Percentiles rank a stretch among this genome's conserved stretches.
These are phyloP conservation scores for Centrocercus urophasianus DNA, from an alignment of 2,113 vertebrate species.

Conservation along the genomic window DNA sequence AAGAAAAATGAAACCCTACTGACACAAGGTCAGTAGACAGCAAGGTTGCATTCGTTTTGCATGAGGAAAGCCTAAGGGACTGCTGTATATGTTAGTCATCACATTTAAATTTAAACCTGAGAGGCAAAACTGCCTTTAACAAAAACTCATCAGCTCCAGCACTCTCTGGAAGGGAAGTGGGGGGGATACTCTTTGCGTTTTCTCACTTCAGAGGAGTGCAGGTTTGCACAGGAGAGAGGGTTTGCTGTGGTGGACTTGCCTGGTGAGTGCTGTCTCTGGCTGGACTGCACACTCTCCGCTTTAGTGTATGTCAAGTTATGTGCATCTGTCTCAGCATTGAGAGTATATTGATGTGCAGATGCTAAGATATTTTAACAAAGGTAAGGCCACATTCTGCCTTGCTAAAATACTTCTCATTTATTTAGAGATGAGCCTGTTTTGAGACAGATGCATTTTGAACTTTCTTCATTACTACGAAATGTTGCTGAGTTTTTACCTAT, in stretches of 20 bases:
- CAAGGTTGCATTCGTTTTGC: constrained; percentile 25
- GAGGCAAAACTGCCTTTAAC: constrained; percentile 9
- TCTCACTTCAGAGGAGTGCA: not conserved
- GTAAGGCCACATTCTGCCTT: not conserved
- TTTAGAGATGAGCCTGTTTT: not conserved
- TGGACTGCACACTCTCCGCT: not conserved
- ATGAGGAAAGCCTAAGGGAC: constrained; percentile 37
- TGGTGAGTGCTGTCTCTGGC: not conserved
- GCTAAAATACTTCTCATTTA: not conserved
- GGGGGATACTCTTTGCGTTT: not conserved
- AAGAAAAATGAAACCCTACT: constrained; percentile 22
- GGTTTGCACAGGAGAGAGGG: not conserved
- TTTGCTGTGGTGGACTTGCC: not conserved
- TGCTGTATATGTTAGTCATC: constrained; percentile 43
- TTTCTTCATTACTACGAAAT: not conserved
- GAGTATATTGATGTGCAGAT: not conserved
- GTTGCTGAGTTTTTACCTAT: not conserved
- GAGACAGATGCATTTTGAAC: fast-evolving
- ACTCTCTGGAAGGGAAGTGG: not conserved
- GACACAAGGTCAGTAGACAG: not conserved
- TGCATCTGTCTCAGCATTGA: not conserved
- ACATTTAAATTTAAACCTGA: constrained; percentile 44
- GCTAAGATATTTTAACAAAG: not conserved
- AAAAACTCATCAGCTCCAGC: constrained; percentile 11
- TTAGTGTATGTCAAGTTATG: fast-evolving